Evolutionary conservation across 2,797 vertebrate species (phyloP).

Genomic region (Argya squamiceps): DNA sequence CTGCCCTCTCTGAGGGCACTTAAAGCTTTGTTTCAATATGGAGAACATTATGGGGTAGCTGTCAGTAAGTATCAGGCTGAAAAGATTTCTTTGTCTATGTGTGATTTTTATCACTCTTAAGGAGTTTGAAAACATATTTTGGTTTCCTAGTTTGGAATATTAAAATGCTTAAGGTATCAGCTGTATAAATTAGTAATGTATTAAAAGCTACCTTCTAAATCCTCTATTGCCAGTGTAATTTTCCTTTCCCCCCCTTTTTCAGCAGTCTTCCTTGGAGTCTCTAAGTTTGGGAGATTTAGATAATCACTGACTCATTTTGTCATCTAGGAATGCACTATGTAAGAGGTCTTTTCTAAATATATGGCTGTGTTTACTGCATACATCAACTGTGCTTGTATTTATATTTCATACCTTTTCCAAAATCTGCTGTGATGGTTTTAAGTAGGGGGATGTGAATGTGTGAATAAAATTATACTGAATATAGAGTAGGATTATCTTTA

Average conservation of each 20-base stretch:
- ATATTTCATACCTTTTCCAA: constrained; percentile 37
- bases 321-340: constrained; percentile 2
- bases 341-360: constrained; percentile 32
- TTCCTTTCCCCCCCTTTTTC: background rate
- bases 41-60: background rate
- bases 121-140: background rate
- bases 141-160: background rate
- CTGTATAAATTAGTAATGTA: background rate
- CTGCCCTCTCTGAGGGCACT: background rate
- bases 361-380: constrained; percentile 9
- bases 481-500: constrained; percentile 1
- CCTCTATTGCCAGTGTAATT: background rate
- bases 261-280: background rate
- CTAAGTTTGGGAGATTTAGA: background rate
- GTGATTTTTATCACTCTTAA: background rate
- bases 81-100: background rate
- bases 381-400: constrained; percentile 9
- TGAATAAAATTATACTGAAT: constrained; percentile 22
- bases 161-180: background rate
- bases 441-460: background rate
- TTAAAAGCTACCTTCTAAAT: background rate
- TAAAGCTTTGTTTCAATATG: background rate
- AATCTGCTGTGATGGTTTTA: constrained; percentile 6
- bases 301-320: constrained; percentile 28
- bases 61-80: background rate